Evolutionary conservation across 1,140 invertebrate species (phyloP).

Genomic region (Cyrtorhinus lividipennis): DNA sequence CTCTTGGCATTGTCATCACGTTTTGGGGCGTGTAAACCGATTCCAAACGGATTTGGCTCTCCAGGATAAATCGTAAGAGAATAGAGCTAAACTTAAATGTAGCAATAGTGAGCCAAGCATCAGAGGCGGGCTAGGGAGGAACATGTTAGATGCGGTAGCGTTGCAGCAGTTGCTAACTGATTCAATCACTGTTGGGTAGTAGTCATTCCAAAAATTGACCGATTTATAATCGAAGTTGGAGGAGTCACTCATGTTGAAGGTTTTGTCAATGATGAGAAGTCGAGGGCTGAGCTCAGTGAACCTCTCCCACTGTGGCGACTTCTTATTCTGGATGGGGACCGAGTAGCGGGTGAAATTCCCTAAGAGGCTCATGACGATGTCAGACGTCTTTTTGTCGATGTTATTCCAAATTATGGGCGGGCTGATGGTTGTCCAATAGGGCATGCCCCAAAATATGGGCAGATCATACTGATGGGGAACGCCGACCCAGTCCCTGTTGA

Average conservation of each 20-base stretch:
- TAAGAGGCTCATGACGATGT: conserved; percentile 60
- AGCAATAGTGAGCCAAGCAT: neutral
- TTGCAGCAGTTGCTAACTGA: conserved; percentile 22
- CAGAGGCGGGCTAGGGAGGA: neutral
- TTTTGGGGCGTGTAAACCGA: too few relatives aligned
- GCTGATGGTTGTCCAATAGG: conserved; percentile 40
- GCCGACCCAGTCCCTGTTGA: conserved; percentile 53
- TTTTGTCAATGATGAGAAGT: conserved; percentile 53
- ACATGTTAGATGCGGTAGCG: neutral
- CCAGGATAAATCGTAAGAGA: too few relatives aligned
- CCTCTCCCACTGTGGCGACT: conserved; percentile 51
- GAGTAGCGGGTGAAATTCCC: conserved; percentile 54
- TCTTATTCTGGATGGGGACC: conserved; percentile 47
- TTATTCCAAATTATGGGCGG: conserved; percentile 45
- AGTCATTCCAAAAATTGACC: conserved; percentile 65
- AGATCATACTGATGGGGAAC: conserved; percentile 65
- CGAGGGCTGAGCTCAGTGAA: conserved; percentile 45
- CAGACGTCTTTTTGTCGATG: conserved; percentile 56
- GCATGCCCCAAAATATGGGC: conserved; percentile 61
- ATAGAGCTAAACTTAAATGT: neutral
- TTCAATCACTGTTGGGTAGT: conserved; percentile 48
- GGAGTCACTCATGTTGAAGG: conserved; percentile 52
- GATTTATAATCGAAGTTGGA: conserved; percentile 51
- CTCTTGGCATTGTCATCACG: too few relatives aligned
- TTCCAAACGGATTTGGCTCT: too few relatives aligned